A percentile compares a stretch with the other conserved stretches of the same genome.
Evolutionary conservation across 2,888 invertebrate species (phyloP).

Genomic region (Podabrus alpinus): DNA sequence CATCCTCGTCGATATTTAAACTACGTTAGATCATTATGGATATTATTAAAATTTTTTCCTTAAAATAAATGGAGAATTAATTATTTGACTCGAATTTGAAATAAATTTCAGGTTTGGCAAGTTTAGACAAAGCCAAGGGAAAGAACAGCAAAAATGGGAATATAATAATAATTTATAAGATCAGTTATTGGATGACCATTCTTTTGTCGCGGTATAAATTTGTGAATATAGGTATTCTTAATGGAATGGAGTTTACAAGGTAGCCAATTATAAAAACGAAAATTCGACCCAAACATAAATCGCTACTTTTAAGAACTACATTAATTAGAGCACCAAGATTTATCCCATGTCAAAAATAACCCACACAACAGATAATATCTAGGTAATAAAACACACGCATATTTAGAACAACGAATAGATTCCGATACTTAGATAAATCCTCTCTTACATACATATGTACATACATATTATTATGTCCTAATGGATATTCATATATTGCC

Average conservation of each 20-base stretch:
- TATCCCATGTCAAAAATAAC: slow-evolving; percentile 55
- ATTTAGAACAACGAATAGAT: slow-evolving; percentile 49
- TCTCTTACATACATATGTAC: slow-evolving; percentile 26
- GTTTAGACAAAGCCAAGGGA: not conserved
- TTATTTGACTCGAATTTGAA: not conserved
- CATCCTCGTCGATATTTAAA: slow-evolving; percentile 11
- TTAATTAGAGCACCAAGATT: slow-evolving; percentile 55
- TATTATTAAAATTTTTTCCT: not conserved
- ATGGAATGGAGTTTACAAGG: slow-evolving; percentile 31
- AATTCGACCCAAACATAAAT: slow-evolving; percentile 37
- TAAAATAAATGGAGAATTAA: not conserved
- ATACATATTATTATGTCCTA: slow-evolving; percentile 34
- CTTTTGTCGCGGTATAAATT: slow-evolving; percentile 19
- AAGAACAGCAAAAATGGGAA: not conserved
- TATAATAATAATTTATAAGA: slow-evolving; percentile 17
- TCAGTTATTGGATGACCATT: slow-evolving; percentile 7
- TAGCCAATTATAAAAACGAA: slow-evolving; percentile 47
- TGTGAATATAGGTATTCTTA: slow-evolving; percentile 24
- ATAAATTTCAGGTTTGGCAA: not conserved
- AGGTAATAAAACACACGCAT: slow-evolving; percentile 54
- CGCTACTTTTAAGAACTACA: slow-evolving; percentile 45
- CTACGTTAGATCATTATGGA: not conserved
- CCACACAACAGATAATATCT: slow-evolving; percentile 55
- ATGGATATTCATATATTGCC: slow-evolving; percentile 45
- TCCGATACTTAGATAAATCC: slow-evolving; percentile 37